Evolutionary conservation across 2,888 invertebrate genomes (phyloP).

Genomic region (Galeruca laticollis): DNA sequence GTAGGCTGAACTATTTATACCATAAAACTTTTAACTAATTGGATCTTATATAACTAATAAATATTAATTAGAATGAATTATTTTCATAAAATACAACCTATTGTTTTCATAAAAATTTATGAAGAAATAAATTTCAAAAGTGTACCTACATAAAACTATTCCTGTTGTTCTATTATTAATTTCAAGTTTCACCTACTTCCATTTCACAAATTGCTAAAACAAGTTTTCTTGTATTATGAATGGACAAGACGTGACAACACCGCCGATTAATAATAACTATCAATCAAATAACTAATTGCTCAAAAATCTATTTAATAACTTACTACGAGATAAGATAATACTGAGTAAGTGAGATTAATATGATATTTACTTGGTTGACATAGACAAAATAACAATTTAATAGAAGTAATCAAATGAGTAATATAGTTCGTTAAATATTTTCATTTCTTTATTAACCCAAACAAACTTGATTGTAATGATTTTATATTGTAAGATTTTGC

Average conservation of each 20-base stretch:
- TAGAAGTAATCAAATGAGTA: not conserved
- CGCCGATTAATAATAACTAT: conserved; percentile 5
- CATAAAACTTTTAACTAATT: too few relatives aligned
- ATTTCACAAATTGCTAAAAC: not conserved
- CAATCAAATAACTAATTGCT: not conserved
- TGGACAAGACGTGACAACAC: not conserved
- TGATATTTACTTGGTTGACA: not conserved
- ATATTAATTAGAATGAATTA: too few relatives aligned
- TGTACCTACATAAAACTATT: not conserved
- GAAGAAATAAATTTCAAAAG: not conserved
- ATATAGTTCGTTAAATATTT: not conserved
- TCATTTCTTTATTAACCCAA: not conserved
- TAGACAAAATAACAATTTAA: not conserved
- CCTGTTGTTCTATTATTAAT: conserved; percentile 7
- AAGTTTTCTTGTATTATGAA: not conserved
- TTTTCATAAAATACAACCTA: not conserved
- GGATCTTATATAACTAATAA: too few relatives aligned
- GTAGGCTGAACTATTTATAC: not conserved
- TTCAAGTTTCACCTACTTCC: not conserved
- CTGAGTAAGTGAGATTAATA: not conserved
- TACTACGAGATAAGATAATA: not conserved
- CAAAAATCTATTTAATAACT: not conserved
- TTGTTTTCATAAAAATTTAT: not conserved
- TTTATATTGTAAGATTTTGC: not conserved
- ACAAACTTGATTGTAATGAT: not conserved